Percentiles rank a stretch among this genome's conserved stretches.
phyloP scores from a whole-genome alignment of 2,888 invertebrate species.

The Fissipunctia ypsillon region DNA sequence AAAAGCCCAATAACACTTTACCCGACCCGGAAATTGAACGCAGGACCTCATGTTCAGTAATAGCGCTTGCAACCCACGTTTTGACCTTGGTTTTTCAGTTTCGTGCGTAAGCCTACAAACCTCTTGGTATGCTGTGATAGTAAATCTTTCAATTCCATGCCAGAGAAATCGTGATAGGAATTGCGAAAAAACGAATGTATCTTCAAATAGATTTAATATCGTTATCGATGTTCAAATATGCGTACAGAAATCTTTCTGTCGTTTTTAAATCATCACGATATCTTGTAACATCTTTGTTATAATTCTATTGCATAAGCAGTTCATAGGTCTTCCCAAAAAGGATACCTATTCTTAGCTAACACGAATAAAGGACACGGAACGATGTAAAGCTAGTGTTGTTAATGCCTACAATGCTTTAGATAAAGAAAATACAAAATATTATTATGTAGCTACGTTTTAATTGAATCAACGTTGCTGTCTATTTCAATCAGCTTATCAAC shows the following conservation, averaged over 20 bases:
- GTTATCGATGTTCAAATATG: slow-evolving; percentile 43
- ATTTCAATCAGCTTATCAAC: not conserved
- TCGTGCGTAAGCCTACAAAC: too few relatives aligned
- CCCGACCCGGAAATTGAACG: too few relatives aligned
- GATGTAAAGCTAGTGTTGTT: not conserved
- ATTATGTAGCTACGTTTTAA: not conserved
- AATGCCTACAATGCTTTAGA: too few relatives aligned
- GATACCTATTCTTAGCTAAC: not conserved
- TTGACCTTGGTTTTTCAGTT: too few relatives aligned
- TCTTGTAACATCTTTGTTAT: slow-evolving; percentile 7
- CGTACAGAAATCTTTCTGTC: slow-evolving; percentile 24
- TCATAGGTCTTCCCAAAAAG: not conserved
- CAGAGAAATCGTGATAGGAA: slow-evolving; percentile 31
- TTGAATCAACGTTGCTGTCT: not conserved
- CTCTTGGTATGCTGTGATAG: slow-evolving; percentile 3
- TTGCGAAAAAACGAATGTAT: slow-evolving; percentile 25
- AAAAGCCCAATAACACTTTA: not conserved
- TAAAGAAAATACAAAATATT: not conserved
- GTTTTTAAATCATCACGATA: slow-evolving; percentile 15
- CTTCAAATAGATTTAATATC: slow-evolving; percentile 29
- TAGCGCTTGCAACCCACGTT: too few relatives aligned
- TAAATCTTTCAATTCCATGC: slow-evolving; percentile 16
- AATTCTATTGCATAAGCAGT: slow-evolving; percentile 14
- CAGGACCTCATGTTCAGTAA: not conserved
- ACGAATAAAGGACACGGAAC: not conserved